phyloP scores from a whole-genome alignment of 2,888 invertebrate genomes.

The Temnothorax rugatulus region DNA sequence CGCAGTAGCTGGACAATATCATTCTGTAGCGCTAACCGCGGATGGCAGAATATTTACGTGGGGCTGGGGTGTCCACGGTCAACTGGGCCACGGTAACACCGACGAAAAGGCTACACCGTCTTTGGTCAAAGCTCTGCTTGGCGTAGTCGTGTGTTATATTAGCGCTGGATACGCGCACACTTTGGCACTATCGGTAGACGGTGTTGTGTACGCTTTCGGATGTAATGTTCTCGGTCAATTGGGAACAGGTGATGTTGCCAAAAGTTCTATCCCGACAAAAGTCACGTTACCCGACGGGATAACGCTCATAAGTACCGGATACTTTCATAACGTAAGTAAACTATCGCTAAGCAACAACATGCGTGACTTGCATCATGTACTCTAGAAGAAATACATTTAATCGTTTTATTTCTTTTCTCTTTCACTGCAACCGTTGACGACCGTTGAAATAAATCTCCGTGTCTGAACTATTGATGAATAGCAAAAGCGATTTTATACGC shows the following conservation, averaged over 20 bases:
- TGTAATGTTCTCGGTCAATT: conserved; percentile 94
- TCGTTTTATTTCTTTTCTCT: not conserved
- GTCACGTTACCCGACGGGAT: conserved; percentile 88
- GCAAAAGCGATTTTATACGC: not conserved
- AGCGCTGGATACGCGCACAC: conserved; percentile 92
- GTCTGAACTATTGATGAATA: not conserved
- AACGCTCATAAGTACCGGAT: conserved; percentile 88
- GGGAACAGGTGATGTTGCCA: conserved; percentile 88
- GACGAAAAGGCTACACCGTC: conserved; percentile 88
- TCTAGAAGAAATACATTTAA: too few relatives aligned
- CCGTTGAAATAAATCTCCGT: not conserved
- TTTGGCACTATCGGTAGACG: conserved; percentile 89
- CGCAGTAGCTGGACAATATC: conserved; percentile 96
- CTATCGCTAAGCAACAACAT: conserved; percentile 54
- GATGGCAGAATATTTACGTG: conserved; percentile 95
- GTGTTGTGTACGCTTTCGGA: conserved; percentile 91
- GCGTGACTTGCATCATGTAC: too few relatives aligned
- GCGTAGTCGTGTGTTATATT: conserved; percentile 85
- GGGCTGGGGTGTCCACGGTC: conserved; percentile 99
- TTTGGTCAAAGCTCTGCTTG: conserved; percentile 82
- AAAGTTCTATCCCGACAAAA: conserved; percentile 89
- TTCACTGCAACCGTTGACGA: not conserved
- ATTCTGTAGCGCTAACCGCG: conserved; percentile 93
- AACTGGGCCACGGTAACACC: conserved; percentile 94
- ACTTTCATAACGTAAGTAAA: conserved; percentile 94